These are phyloP conservation scores for Ophiothrix spiculata DNA, from an alignment of 35 echinoderm and acorn worm species.

Conservation along the genomic window DNA sequence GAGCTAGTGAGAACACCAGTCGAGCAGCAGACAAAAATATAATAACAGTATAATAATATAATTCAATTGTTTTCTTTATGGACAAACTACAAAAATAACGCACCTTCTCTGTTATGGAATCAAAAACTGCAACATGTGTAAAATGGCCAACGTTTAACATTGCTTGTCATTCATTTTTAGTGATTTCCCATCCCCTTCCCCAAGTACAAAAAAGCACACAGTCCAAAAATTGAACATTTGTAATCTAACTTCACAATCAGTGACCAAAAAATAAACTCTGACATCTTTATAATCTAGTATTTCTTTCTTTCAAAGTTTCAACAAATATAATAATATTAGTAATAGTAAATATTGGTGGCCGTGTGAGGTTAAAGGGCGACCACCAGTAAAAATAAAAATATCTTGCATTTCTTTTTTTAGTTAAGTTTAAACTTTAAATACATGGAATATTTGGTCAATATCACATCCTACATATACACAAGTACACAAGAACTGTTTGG, in stretches of 20 bases:
- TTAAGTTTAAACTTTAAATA: slow-evolving; percentile 27
- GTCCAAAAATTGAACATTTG: slow-evolving; percentile 40
- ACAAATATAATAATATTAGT: slow-evolving; percentile 48
- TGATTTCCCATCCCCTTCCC: slow-evolving; percentile 8
- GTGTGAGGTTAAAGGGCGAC: slow-evolving; percentile 43
- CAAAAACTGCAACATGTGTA: slow-evolving; percentile 35
- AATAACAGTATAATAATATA: slow-evolving; percentile 18
- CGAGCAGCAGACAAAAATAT: slow-evolving; percentile 29
- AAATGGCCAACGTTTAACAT: slow-evolving; percentile 22
- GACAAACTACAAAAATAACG: slow-evolving; percentile 47
- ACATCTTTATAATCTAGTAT: slow-evolving; percentile 25
- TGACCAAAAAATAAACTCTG: slow-evolving; percentile 46
- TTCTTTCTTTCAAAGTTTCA: slow-evolving; percentile 41
- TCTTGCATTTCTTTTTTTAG: slow-evolving; percentile 38
- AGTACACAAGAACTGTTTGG: slow-evolving; percentile 64
- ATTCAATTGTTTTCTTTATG: slow-evolving; percentile 22
- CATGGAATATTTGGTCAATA: slow-evolving; percentile 80
- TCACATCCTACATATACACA: slow-evolving; percentile 71
- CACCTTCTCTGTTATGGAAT: slow-evolving; percentile 31
- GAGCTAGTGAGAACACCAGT: slow-evolving; percentile 27
- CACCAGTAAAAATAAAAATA: slow-evolving; percentile 47
- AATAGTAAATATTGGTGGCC: slow-evolving; percentile 34
- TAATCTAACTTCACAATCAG: slow-evolving; percentile 37
- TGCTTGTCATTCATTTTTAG: slow-evolving; percentile 26
- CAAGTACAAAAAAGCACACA: slow-evolving; percentile 54